Evolutionary conservation across 1,140 invertebrate genomes (phyloP).

Genomic region (Sycophila sp.): DNA sequence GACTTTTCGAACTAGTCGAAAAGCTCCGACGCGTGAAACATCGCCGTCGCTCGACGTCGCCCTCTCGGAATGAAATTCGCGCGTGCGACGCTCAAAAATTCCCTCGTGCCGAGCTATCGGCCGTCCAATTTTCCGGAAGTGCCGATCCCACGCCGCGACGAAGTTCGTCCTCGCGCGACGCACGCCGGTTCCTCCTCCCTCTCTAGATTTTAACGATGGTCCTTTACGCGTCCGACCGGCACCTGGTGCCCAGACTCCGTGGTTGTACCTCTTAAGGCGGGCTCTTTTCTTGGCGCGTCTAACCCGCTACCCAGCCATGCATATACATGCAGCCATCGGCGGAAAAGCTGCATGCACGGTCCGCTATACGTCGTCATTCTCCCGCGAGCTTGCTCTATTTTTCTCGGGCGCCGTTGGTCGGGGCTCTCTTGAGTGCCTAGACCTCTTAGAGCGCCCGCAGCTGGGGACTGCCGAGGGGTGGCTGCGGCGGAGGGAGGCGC

Average conservation of each 20-base stretch:
- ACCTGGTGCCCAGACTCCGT: slow-evolving; percentile 42
- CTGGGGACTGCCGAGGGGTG: no score
- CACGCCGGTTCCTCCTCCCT: not conserved
- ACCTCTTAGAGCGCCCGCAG: slow-evolving; percentile 40
- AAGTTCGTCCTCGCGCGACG: slow-evolving; percentile 12
- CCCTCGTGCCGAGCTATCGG: not conserved
- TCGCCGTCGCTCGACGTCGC: not conserved
- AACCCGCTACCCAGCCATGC: not conserved
- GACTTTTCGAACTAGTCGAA: slow-evolving; percentile 10
- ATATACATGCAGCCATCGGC: not conserved
- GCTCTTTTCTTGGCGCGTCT: no score
- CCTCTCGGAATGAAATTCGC: no score
- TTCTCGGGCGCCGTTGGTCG: not conserved
- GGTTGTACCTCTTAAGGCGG: slow-evolving; percentile 33
- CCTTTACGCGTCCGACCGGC: slow-evolving; percentile 29
- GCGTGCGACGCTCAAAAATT: not conserved
- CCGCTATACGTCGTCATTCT: not conserved
- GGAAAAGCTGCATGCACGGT: not conserved
- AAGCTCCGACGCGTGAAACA: not conserved
- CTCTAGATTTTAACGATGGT: slow-evolving; percentile 26
- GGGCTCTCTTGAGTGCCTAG: slow-evolving; percentile 36
- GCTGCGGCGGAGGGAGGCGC: not conserved
- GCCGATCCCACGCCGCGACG: not conserved
- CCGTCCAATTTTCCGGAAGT: not conserved
- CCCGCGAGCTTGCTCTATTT: not conserved